Evolutionary conservation across 2,888 invertebrate species (phyloP).

Genomic region (Eubasilissa splendida): DNA sequence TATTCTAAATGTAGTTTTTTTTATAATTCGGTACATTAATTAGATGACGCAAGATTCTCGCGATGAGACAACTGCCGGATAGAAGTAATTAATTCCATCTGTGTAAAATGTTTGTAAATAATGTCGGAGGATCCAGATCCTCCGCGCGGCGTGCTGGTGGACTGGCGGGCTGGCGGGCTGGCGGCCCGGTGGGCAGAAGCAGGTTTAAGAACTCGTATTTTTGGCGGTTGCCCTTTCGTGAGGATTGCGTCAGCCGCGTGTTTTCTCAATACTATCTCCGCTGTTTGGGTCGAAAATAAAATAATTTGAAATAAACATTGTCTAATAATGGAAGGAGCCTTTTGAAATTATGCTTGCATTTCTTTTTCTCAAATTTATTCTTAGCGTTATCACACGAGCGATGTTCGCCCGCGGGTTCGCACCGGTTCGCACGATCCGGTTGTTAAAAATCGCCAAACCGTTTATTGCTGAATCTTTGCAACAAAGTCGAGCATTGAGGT

Average conservation of each 20-base stretch:
- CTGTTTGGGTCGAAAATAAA: not conserved
- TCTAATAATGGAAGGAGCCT: not conserved
- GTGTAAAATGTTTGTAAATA: not conserved
- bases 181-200: not conserved
- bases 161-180: not conserved
- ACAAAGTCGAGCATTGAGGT: too few species aligned
- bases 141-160: not conserved
- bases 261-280: not conserved
- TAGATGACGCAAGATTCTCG: not conserved
- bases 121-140: not conserved
- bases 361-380: not conserved
- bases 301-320: not conserved
- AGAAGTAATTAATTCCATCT: not conserved
- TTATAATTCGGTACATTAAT: not conserved
- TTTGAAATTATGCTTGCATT: not conserved
- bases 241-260: not conserved
- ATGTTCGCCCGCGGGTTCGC: not conserved
- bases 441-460: too few species aligned
- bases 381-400: not conserved
- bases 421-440: not conserved
- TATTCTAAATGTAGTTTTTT: not conserved
- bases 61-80: not conserved
- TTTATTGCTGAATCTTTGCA: too few species aligned
- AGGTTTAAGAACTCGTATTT: not conserved
- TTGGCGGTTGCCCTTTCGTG: slow-evolving; percentile 5